Evolutionary conservation across 2,888 invertebrate species (phyloP).

Genomic region (Phaedon cochleariae): DNA sequence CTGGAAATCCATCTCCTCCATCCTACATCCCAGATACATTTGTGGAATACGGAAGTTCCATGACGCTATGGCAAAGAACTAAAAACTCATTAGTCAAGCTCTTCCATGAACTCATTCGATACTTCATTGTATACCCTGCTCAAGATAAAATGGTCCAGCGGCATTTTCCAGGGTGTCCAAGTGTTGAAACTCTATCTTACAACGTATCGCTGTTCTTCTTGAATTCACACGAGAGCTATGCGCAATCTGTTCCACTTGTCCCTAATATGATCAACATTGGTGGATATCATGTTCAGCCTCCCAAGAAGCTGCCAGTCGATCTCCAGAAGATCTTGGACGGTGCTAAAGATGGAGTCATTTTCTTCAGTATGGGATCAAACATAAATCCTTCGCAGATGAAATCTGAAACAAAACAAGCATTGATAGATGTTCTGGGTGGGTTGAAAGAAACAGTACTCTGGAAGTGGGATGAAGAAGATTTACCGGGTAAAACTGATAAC

Average conservation of each 20-base stretch:
- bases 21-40: slow-evolving; percentile 64
- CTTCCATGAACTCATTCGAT: slow-evolving; percentile 14
- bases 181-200: slow-evolving; percentile 41
- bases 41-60: slow-evolving; percentile 57
- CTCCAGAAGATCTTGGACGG: slow-evolving; percentile 59
- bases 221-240: slow-evolving; percentile 64
- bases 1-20: slow-evolving; percentile 63
- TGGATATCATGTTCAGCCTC: slow-evolving; percentile 62
- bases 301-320: slow-evolving; percentile 56
- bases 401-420: slow-evolving; percentile 62
- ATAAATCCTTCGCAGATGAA: slow-evolving; percentile 66
- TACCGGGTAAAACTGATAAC: slow-evolving; percentile 47
- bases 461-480: slow-evolving; percentile 68
- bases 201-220: slow-evolving; percentile 50
- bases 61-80: slow-evolving; percentile 66
- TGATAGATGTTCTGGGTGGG: slow-evolving; percentile 67
- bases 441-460: slow-evolving; percentile 72
- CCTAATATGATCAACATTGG: slow-evolving; percentile 69
- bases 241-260: slow-evolving; percentile 63
- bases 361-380: slow-evolving; percentile 70
- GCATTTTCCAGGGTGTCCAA: slow-evolving; percentile 50
- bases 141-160: slow-evolving; percentile 48
- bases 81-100: slow-evolving; percentile 60
- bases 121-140: slow-evolving; percentile 42
- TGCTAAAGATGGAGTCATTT: slow-evolving; percentile 63